These are phyloP conservation scores for Pantala flavescens DNA, from an alignment of 1,140 invertebrate species.

Conservation along the genomic window DNA sequence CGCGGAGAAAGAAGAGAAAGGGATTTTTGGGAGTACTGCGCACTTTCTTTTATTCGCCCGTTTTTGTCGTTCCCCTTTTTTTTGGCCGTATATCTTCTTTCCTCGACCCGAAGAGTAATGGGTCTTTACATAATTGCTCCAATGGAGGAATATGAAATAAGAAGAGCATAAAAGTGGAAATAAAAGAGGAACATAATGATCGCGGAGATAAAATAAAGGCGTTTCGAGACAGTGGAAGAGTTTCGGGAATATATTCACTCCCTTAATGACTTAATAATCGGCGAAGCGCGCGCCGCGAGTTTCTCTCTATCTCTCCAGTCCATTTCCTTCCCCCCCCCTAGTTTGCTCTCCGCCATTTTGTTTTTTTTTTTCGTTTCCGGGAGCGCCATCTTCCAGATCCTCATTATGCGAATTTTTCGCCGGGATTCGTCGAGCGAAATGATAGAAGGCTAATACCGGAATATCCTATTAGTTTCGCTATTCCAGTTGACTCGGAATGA, in stretches of 20 bases:
- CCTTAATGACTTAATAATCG: slow-evolving; percentile 3
- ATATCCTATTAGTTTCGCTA: too few species aligned
- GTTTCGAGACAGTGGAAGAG: neutral
- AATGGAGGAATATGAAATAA: neutral
- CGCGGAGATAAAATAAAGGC: neutral
- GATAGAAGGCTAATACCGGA: too few species aligned
- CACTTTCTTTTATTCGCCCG: neutral
- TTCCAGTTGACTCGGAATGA: too few species aligned
- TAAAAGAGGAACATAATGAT: neutral
- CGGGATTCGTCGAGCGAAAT: too few species aligned
- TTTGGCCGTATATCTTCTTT: neutral
- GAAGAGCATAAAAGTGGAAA: neutral
- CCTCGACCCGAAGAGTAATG: slow-evolving; percentile 7
- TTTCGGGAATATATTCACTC: slow-evolving; percentile 6
- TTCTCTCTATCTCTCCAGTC: too few species aligned
- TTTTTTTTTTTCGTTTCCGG: neutral
- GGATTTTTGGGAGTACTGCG: neutral
- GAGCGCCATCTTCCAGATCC: too few species aligned
- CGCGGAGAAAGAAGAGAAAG: neutral
- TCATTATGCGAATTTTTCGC: too few species aligned
- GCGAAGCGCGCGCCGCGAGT: neutral
- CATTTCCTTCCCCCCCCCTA: neutral
- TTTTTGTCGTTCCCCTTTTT: neutral
- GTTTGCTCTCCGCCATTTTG: neutral
- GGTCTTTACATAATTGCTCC: slow-evolving; percentile 9